Base-by-base conservation (phyloP, 2,888 invertebrate genomes). In the Lasioglossum figueresi region DNA sequence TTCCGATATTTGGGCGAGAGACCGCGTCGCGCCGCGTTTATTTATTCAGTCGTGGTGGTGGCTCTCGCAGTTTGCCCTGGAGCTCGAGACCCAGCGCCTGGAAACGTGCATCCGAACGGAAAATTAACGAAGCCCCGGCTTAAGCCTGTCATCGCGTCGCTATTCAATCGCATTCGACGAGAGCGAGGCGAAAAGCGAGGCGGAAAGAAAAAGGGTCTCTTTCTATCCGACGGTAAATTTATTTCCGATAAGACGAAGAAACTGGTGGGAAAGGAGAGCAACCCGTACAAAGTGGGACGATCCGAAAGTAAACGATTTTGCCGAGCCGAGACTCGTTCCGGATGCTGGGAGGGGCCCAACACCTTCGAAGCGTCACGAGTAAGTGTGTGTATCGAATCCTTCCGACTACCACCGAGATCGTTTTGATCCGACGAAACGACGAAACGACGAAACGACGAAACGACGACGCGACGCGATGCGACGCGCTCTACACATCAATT, bases 1-100 rank as follows among this genome's bases (percentile, higher is more conserved):
- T 76, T 84, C 66, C 68, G 74, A 45, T 76, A 77, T 79, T 88
- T 79, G 82, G 31, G 37, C 84, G 71, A 31, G 71, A 27, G 59
- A 63, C 27, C 59, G 27, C 27, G 59, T 45, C 76, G 68, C 71
- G 43, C 66, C 48, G 3, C 40, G 79, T 68, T 87, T 84, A 87
- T 88, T 88, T 88, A 87, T 88, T 88, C 87, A 81, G 70, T 74
- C 66, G 37, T 40, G 68, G 76, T 34, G 52, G 76, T 52, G 52
- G 23, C 52, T n/a, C 52, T 19, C 37, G 31, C 63, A 66, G 43
- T 45, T 40, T 23, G 59, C n/a, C 34, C 48, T 0, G 23, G 23
- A 48, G 23, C 48, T 48, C 23, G 48, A 48, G 23, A 2, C 48
- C 48, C 6, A 23, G 23, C 6, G 52, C 52, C 23, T 52, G 23